Conservation (phyloP, 2,797 vertebrate genomes). For the Chiroxiphia lanceolata region DNA sequence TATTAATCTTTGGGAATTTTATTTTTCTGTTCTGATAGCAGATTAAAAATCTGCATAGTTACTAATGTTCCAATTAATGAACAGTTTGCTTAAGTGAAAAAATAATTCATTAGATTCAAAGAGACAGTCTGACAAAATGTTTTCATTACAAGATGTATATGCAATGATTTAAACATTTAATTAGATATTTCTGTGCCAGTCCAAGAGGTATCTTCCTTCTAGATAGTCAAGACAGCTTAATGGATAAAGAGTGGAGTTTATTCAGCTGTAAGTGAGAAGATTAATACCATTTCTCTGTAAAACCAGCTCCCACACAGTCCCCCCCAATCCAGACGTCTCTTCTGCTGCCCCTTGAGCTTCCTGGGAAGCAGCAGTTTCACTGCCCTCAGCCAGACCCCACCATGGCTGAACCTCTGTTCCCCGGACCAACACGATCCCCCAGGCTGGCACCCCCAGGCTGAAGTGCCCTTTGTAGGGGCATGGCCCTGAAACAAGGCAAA, state of each 20-base stretch:
- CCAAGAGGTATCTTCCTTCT: not conserved
- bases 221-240: not conserved
- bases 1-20: constrained; percentile 39
- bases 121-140: constrained; percentile 8
- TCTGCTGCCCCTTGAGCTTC: not conserved
- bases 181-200: not conserved
- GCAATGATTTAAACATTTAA: not conserved
- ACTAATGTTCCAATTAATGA: constrained; percentile 68
- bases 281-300: not conserved
- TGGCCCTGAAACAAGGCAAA: not conserved
- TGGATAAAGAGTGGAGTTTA: not conserved
- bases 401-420: not conserved
- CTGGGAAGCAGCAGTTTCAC: not conserved
- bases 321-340: not conserved
- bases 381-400: not conserved
- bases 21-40: constrained; percentile 53
- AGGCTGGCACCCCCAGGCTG: not conserved
- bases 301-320: not conserved
- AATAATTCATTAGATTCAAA: constrained; percentile 33
- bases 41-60: constrained; percentile 48
- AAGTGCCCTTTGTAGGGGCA: no score
- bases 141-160: not conserved
- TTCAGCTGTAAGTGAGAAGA: not conserved
- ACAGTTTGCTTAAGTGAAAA: constrained; percentile 54
- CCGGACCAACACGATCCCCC: not conserved